phyloP scores from a whole-genome alignment of 2,113 vertebrate genomes.

The Hylia prasina region DNA sequence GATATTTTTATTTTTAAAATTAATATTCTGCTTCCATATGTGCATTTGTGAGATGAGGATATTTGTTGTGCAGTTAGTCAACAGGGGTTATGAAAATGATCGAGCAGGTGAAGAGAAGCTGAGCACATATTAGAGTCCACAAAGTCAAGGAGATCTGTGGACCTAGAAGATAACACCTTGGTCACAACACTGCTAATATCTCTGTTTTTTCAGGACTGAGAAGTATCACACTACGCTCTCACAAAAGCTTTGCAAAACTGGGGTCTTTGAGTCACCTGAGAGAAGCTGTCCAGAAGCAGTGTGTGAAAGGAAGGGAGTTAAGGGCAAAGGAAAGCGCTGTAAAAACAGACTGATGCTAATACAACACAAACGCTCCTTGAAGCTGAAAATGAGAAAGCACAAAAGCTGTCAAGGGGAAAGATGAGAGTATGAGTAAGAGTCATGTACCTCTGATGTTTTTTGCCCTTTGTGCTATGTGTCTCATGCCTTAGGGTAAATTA shows the following conservation, averaged over 20 bases:
- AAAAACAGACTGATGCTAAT: conserved; percentile 17
- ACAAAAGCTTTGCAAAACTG: neutral
- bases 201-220: conserved; percentile 25
- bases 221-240: neutral
- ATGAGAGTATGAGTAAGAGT: conserved; percentile 36
- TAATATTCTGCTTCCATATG: neutral
- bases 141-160: neutral
- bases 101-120: neutral
- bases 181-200: neutral
- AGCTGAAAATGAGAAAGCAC: conserved; percentile 28
- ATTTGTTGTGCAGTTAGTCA: neutral
- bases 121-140: neutral
- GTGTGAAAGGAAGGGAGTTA: conserved; percentile 43
- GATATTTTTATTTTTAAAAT: neutral
- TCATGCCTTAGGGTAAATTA: conserved; percentile 24
- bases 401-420: neutral
- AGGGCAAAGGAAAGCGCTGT: conserved; percentile 5
- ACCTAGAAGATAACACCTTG: neutral
- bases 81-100: neutral
- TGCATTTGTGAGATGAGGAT: neutral
- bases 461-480: neutral
- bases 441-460: conserved; percentile 28
- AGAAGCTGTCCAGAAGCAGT: conserved; percentile 12
- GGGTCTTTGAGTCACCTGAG: conserved; percentile 11
- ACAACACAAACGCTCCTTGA: neutral